Evolutionary conservation across 2,113 vertebrate species (phyloP), one percentile per base, ranked within the genome.

Genomic region (Sturnus vulgaris): DNA sequence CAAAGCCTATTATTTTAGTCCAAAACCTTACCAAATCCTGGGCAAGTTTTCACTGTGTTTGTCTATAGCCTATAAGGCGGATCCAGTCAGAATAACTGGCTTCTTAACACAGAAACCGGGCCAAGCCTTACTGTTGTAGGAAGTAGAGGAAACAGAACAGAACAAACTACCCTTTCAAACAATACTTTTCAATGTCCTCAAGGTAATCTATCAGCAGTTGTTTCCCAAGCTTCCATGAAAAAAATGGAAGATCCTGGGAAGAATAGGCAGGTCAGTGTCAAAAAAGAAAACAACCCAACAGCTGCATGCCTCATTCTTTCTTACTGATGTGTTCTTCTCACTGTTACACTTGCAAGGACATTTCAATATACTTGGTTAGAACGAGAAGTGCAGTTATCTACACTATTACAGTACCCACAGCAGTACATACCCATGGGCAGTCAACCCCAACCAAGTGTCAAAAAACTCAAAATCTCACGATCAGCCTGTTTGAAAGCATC

Each of bases 121-220:
- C 86, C 96, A 97, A 95, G 78, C 37, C 59, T 87, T 68, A 63
- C 52, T 69, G 66, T 83, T 83, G 42, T 25, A 89, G 89, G 82
- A 84, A 83, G 64, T 1, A 72, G 63, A 86, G 63, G 80, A 89
- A 93, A 90, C 13, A 39, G n/a, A 73, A 86, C 10, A 69, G 31
- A 35, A 68, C 7, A 37, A 90, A 64, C 37, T 59, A 82, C 21
- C 21, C 59, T 91, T 90, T 9, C 25, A 35, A 93, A 59, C 16
- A 69, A n/a, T 50, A 39, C 28, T 85, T 91, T 76, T 40, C 60
- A 3, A 6, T 17, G 39, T 66, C 72, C 73, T 60, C 42, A 82
- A 86, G 11, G 82, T 66, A 61, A 79, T 22, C 9, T 1, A 80
- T 76, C 69, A 72, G 35, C 28, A 31, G 64, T 21, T 56, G 52